Evolutionary conservation across 2,888 invertebrate genomes (phyloP).

Genomic region (Leptopilina syphax): DNA sequence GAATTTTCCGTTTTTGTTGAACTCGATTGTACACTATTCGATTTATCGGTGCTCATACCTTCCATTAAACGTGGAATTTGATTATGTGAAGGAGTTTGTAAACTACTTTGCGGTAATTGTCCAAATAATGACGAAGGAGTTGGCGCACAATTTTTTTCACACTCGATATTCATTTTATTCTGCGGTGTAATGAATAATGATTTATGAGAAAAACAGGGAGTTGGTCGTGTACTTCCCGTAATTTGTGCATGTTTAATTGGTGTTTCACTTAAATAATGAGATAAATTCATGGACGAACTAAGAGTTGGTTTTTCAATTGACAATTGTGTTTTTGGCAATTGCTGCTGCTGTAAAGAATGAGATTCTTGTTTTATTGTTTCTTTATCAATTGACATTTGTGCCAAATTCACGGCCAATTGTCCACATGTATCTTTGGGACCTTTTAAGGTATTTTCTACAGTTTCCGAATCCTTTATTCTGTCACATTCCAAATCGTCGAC

Average conservation of each 20-base stretch:
- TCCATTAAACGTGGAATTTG: constrained; percentile 51
- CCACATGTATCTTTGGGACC: neutral
- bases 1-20: constrained; percentile 56
- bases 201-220: constrained; percentile 66
- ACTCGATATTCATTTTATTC: constrained; percentile 57
- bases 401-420: neutral
- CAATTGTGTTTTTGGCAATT: neutral
- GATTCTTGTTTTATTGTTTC: neutral
- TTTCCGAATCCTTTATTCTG: neutral
- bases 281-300: neutral
- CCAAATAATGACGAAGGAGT: constrained; percentile 68
- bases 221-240: constrained; percentile 57
- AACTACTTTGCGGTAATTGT: constrained; percentile 61
- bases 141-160: constrained; percentile 57
- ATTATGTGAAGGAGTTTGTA: constrained; percentile 65
- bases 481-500: constrained; percentile 56
- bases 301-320: neutral
- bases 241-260: constrained; percentile 67
- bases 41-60: constrained; percentile 54
- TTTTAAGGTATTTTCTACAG: neutral
- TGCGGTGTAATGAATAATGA: constrained; percentile 70
- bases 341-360: neutral
- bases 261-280: constrained; percentile 60
- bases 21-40: constrained; percentile 53
- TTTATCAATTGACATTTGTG: neutral